Conservation (phyloP, 2,113 vertebrate genomes). For the Sinocyclocheilus maitianheensis region DNA sequence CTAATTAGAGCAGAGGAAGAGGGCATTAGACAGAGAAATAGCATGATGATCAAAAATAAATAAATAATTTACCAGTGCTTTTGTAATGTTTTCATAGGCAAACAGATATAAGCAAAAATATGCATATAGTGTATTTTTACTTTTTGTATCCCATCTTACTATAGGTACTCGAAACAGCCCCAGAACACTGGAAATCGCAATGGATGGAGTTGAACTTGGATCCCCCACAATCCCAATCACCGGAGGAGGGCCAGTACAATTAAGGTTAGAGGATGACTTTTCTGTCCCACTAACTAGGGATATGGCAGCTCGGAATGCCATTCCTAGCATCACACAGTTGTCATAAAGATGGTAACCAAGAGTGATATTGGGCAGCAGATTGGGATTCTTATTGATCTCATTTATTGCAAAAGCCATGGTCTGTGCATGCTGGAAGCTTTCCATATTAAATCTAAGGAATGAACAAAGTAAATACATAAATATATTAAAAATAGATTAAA, state of each 20-base stretch:
- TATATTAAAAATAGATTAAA: no score
- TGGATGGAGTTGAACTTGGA: conserved; percentile 60
- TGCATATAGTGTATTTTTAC: neutral
- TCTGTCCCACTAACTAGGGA: conserved; percentile 49
- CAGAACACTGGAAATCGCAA: conserved; percentile 47
- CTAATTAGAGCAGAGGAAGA: conserved; percentile 36
- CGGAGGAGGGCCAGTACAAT: conserved; percentile 2
- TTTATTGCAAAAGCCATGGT: conserved; percentile 60
- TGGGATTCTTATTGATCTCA: conserved; percentile 58
- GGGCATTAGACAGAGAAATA: neutral
- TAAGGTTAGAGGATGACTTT: neutral
- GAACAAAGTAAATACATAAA: no score
- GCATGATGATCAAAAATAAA: no score
- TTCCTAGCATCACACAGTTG: conserved; percentile 41
- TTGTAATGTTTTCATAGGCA: no score
- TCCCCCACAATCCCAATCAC: conserved; percentile 56
- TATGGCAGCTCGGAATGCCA: conserved; percentile 58
- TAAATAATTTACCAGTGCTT: no score
- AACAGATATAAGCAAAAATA: no score
- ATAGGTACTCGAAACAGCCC: conserved; percentile 64
- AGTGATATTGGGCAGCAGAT: conserved; percentile 22
- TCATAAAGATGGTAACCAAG: conserved; percentile 50
- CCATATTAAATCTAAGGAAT: conserved; percentile 21
- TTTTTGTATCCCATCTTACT: conserved; percentile 47
- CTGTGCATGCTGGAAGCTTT: conserved; percentile 53